Base-by-base conservation (phyloP, 2,888 invertebrate species). In the Digitonthophagus gazella region DNA sequence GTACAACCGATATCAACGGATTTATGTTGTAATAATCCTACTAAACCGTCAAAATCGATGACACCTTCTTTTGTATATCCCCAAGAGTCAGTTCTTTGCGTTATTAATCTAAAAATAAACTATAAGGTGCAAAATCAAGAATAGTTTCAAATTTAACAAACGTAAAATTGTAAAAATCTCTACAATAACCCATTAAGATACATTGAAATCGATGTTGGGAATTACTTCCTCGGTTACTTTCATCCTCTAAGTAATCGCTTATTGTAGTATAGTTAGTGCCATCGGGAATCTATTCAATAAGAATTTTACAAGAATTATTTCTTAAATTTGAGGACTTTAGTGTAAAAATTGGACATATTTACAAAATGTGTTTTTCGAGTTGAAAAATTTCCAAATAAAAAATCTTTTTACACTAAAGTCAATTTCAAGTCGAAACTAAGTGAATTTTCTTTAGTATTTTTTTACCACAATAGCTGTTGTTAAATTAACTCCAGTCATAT, bases 91-190 rank as follows among this genome's bases (percentile, higher is more conserved):
- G 87, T 85, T 8, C 85, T 81, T 70, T 80, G 78, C 8, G 86
- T 76, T 5, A 79, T 76, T 67, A 84, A 83, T 66, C 8, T 64
- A 15, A 56, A 28, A 68, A 8, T 16, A 66, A 54, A 54, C 15
- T 66, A 4, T 15, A 15, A 58, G 15, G 16, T 14, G 5, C 3
- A 16, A 18, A 61, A 19, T 16, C n/a, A n/a, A n/a, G n/a, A n/a
- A 6, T 61, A 18, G 14, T 2, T 11, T 8, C 14, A 20, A n/a
- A 28, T 20, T 22, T 58, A 15, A 78, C 84, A 84, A 81, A 90
- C 90, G 86, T 88, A 78, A 90, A 88, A 81, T 90, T 90, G 76
- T 85, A 90, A 81, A 90, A 86, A 73, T 90, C 88, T 72, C 84
- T 80, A 69, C 91, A 85, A 77, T 88, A 86, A 71, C 87, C 77